Conservation (phyloP, 1,140 invertebrate species). For the honey bee (Apis mellifera) region DNA sequence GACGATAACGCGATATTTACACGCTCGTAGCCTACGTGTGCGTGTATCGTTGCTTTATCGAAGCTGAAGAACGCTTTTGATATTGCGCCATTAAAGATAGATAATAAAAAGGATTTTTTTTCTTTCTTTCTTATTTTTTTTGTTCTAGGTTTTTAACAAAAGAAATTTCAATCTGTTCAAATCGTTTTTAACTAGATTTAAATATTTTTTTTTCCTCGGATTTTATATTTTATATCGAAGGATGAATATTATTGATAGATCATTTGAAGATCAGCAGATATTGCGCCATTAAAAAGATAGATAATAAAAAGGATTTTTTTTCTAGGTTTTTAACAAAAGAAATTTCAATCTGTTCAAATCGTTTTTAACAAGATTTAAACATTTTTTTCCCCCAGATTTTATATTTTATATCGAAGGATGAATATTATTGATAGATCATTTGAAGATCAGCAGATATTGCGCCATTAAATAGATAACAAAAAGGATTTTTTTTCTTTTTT, state of each 20-base stretch:
- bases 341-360: background rate
- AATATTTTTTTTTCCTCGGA: too few species aligned
- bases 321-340: background rate
- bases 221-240: too few species aligned
- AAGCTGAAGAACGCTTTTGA: background rate
- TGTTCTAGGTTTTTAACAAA: background rate
- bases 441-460: too few species aligned
- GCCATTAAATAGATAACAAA: background rate
- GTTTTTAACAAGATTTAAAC: too few species aligned
- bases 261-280: background rate
- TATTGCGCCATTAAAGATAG: background rate
- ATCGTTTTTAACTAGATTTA: too few species aligned
- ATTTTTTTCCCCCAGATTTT: too few species aligned
- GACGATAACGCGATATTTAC: slow-evolving; percentile 13
- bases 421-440: too few species aligned
- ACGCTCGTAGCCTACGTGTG: background rate
- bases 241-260: too few species aligned
- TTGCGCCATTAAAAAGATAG: slow-evolving; percentile 1
- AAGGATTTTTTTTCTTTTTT: too few species aligned
- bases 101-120: background rate
- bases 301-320: background rate
- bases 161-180: background rate
- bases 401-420: too few species aligned
- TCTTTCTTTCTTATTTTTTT: too few species aligned
- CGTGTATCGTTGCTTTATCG: background rate